Base-by-base conservation (phyloP, 2,797 vertebrate species). In the Florisuga fusca region DNA sequence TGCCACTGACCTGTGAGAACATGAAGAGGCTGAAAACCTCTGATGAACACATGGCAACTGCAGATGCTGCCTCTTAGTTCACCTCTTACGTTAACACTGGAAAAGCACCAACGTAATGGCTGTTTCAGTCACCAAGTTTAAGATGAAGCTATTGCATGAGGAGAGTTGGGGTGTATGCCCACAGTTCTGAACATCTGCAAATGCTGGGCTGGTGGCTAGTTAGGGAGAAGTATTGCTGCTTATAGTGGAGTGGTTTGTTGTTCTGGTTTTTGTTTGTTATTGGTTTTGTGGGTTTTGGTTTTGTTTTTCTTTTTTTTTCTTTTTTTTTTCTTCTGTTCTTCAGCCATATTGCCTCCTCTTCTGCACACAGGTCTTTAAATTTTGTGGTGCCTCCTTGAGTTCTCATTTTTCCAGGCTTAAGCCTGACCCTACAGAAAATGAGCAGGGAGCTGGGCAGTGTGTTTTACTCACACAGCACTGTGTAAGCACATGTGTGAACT, bases 401-500 rank as follows among this genome's bases (percentile, higher is more conserved):
- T 85, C 33, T 83, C 9, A 29, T 21, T 87, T 92, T 73, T 79
- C 45, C 20, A 89, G 54, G 46, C 7, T 83, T 45, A 20, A 9
- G 26, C 62, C 25, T 69, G 50, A 75, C 15, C 29, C 62, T 4
- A 33, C 33, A 45, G 29, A 81, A 87, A 80, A 80, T 53, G 12
- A 46, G 54, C 11, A 18, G 41, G 29, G 25, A 67, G 15, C 12
- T 90, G 50, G 33, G 33, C 29, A 41, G 27, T 63, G 50, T 20
- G 21, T 69, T 29, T 48, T 27, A 20, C 54, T 78, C 54, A 74
- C 36, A 29, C 27, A 34, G 4, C 13, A 7, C 41, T 72, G 7
- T 72, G 22, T 41, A 73, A 62, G 78, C 59, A 41, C 0, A 0
- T 15, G 9, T 62, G 13, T 9, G 33, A 14, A 36, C 41, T 87